Evolutionary conservation across 2,797 vertebrate genomes (phyloP).

Genomic region (Leptatherina wallacei): DNA sequence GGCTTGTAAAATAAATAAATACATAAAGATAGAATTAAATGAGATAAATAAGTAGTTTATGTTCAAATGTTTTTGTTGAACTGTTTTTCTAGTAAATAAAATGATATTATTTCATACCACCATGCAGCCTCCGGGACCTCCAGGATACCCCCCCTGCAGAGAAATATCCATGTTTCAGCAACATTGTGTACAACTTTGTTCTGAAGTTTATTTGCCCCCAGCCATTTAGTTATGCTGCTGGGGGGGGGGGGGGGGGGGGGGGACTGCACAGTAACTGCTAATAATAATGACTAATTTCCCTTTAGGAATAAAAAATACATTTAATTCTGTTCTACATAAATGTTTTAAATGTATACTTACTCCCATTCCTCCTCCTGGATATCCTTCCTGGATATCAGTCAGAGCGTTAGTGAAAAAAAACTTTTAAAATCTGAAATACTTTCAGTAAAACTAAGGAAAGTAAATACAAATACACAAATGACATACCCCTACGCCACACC

Average conservation of each 20-base stretch:
- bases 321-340: too few species aligned
- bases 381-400: slow-evolving; percentile 55
- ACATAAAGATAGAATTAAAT: too few species aligned
- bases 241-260: too few species aligned
- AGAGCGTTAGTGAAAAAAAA: neutral
- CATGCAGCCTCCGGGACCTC: slow-evolving; percentile 61
- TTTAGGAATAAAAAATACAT: too few species aligned
- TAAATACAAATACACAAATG: neutral
- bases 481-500: slow-evolving; percentile 58
- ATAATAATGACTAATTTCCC: too few species aligned
- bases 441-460: neutral
- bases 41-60: neutral
- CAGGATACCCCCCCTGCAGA: slow-evolving; percentile 64
- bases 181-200: rapidly evolving
- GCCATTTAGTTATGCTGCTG: too few species aligned
- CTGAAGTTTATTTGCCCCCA: neutral
- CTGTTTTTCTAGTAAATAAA: neutral
- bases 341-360: slow-evolving; percentile 27
- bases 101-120: slow-evolving; percentile 39
- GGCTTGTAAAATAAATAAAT: slow-evolving; percentile 16
- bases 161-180: neutral
- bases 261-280: too few species aligned
- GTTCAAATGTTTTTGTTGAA: neutral
- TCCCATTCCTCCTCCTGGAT: slow-evolving; percentile 48
- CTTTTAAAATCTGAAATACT: neutral